These are phyloP conservation scores for Panorpa germanica DNA, from an alignment of 2,888 invertebrate species.

Conservation along the genomic window DNA sequence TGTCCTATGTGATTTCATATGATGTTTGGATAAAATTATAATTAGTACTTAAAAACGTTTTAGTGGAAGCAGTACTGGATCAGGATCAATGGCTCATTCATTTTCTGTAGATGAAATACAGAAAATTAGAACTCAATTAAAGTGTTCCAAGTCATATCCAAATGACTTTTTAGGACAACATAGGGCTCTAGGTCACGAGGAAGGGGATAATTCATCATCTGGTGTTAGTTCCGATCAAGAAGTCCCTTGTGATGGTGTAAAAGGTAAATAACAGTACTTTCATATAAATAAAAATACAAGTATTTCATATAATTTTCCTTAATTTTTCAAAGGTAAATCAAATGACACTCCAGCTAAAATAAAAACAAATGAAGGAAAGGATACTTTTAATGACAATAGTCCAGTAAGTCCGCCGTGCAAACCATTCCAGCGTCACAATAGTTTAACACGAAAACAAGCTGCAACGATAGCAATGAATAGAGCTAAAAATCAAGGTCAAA, in stretches of 20 bases:
- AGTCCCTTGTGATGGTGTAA: slow-evolving; percentile 17
- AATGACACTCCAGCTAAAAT: no score
- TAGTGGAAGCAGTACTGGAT: slow-evolving; percentile 56
- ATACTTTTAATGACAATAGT: slow-evolving; percentile 22
- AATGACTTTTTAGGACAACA: slow-evolving; percentile 49
- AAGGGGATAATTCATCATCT: slow-evolving; percentile 76
- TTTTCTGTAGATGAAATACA: slow-evolving; percentile 81
- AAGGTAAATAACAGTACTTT: slow-evolving; percentile 6
- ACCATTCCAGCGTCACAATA: slow-evolving; percentile 40
- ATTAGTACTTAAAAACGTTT: slow-evolving; percentile 8
- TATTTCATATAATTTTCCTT: no score
- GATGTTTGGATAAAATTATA: slow-evolving; percentile 1
- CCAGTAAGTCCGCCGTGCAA: slow-evolving; percentile 26
- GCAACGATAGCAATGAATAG: slow-evolving; percentile 35
- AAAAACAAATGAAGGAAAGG: slow-evolving; percentile 20
- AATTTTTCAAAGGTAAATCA: no score
- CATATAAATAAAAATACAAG: no score
- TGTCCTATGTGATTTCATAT: not conserved
- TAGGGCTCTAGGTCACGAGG: slow-evolving; percentile 33
- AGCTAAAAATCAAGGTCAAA: slow-evolving; percentile 18
- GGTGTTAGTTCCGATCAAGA: slow-evolving; percentile 80
- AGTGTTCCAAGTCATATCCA: slow-evolving; percentile 74
- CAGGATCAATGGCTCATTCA: slow-evolving; percentile 63
- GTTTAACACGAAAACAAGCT: slow-evolving; percentile 37
- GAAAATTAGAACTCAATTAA: slow-evolving; percentile 65